Percentiles rank a stretch among this genome's conserved stretches.
Evolutionary conservation across 2,888 invertebrate species (phyloP).

Genomic region (Latrodectus elegans): DNA sequence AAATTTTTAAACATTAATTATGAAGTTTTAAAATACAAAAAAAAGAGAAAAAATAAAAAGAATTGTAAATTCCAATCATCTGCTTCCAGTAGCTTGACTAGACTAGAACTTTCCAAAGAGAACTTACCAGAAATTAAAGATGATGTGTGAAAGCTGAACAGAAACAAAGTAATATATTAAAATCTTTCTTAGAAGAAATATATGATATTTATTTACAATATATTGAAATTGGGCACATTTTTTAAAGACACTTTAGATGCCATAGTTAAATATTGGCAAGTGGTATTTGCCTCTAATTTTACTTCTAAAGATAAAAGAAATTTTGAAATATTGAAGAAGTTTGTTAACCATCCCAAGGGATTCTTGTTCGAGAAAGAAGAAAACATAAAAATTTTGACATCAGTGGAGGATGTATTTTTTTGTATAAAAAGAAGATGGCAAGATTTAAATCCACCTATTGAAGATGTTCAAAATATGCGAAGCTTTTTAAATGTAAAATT

Average conservation of each 20-base stretch:
- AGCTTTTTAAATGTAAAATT: neutral
- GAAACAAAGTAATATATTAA: conserved; percentile 28
- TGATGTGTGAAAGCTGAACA: too few species aligned
- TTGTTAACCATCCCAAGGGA: conserved; percentile 30
- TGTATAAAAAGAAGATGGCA: conserved; percentile 8
- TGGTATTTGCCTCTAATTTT: conserved; percentile 19
- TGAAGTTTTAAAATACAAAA: too few species aligned
- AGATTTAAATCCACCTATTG: neutral
- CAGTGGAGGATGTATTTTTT: conserved; percentile 17
- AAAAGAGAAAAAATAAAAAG: too few species aligned
- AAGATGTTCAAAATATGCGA: neutral
- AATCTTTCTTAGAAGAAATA: conserved; percentile 25
- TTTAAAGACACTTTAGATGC: neutral
- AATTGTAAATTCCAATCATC: too few species aligned
- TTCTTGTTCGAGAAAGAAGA: conserved; percentile 4
- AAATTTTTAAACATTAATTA: too few species aligned
- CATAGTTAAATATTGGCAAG: conserved; percentile 31
- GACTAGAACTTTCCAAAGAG: too few species aligned
- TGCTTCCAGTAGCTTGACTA: too few species aligned
- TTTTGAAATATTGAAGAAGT: conserved; percentile 16
- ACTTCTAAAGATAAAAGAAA: neutral
- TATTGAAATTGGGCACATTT: neutral
- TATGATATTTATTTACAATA: too few species aligned
- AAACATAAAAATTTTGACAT: neutral
- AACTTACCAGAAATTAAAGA: too few species aligned